phyloP scores from a whole-genome alignment of 2,888 invertebrate species.

The Limnephilus rhombicus region DNA sequence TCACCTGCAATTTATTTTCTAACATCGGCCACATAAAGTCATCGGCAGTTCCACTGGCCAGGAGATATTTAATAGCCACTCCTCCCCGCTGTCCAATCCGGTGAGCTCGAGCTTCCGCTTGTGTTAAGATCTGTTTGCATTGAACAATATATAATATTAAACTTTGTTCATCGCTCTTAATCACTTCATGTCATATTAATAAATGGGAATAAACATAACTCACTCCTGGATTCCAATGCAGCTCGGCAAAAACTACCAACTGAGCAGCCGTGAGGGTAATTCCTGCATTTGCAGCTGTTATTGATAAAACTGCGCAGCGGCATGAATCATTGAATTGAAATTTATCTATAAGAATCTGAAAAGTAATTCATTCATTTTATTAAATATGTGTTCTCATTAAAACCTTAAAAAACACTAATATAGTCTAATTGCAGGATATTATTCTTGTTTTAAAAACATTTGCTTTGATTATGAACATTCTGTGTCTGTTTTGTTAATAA shows the following conservation, averaged over 20 bases:
- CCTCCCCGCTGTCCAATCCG: slow-evolving; percentile 91
- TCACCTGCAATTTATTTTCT: slow-evolving; percentile 82
- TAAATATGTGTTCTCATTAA: background rate
- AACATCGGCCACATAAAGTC: slow-evolving; percentile 95
- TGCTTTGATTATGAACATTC: background rate
- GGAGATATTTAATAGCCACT: slow-evolving; percentile 90
- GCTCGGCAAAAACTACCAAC: slow-evolving; percentile 94
- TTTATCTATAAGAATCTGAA: slow-evolving; percentile 82
- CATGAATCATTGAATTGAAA: slow-evolving; percentile 86
- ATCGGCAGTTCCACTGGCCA: slow-evolving; percentile 92
- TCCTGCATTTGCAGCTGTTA: slow-evolving; percentile 94
- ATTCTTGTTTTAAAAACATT: background rate
- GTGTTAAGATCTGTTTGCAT: slow-evolving; percentile 85
- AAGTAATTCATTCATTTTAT: background rate
- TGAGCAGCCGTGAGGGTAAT: slow-evolving; percentile 95
- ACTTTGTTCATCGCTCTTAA: background rate
- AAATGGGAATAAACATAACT: slow-evolving; percentile 51
- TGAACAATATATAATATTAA: background rate
- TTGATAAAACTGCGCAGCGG: slow-evolving; percentile 89
- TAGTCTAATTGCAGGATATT: background rate
- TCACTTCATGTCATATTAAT: background rate
- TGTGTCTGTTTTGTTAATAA: background rate
- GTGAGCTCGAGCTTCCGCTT: slow-evolving; percentile 97
- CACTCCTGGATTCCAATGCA: slow-evolving; percentile 99
- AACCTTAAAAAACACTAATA: background rate